Conservation (phyloP, 2,888 invertebrate species). For the Drosophila anomelani region DNA sequence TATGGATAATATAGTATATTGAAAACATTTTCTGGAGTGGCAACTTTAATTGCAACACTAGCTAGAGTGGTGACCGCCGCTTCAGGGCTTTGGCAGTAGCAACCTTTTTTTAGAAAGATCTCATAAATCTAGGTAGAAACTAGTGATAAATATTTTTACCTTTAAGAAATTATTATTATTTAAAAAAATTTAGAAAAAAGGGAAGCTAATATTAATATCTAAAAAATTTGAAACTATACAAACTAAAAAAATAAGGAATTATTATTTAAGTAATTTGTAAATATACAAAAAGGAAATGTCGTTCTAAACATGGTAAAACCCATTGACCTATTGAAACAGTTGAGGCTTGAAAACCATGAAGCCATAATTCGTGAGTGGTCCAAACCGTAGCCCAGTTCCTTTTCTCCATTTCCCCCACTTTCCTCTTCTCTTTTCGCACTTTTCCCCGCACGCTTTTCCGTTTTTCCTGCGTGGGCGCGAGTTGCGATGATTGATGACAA, state of each 20-base stretch:
- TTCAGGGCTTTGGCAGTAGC: neutral
- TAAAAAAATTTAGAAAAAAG: too few species aligned
- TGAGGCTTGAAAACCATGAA: conserved; percentile 38
- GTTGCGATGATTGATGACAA: conserved; percentile 53
- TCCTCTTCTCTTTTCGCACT: conserved; percentile 6
- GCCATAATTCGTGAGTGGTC: conserved; percentile 26
- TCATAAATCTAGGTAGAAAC: too few species aligned
- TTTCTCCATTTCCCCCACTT: neutral
- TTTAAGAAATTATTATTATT: too few species aligned
- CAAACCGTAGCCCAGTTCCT: conserved; percentile 24
- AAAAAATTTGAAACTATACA: too few species aligned
- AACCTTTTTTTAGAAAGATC: neutral
- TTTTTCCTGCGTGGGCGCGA: conserved; percentile 46
- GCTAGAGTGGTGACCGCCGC: neutral
- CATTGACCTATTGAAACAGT: conserved; percentile 36
- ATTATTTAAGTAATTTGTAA: too few species aligned
- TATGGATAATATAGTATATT: too few species aligned
- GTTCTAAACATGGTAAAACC: neutral
- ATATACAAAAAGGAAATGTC: neutral
- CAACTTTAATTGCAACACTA: neutral
- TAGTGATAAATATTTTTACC: too few species aligned
- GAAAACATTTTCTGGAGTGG: neutral
- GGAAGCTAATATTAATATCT: too few species aligned
- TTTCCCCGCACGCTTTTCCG: conserved; percentile 11
- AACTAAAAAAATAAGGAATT: too few species aligned